Conservation (phyloP, 2,888 invertebrate genomes). For the Lasioglossum figueresi region DNA sequence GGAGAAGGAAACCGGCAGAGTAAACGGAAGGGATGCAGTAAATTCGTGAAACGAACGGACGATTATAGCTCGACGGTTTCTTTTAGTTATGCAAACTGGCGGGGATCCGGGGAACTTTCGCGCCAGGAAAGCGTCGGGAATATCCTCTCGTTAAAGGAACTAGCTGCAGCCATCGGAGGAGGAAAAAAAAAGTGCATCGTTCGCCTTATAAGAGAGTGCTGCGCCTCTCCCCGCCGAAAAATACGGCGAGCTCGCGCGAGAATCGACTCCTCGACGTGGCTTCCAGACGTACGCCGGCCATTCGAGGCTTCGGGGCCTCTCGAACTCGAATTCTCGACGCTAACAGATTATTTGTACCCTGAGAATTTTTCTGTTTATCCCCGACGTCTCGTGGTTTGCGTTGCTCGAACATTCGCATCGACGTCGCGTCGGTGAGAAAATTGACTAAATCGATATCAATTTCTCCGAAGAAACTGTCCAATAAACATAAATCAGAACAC, state of each 20-base stretch:
- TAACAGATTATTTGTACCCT: neutral
- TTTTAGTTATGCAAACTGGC: slow-evolving; percentile 55
- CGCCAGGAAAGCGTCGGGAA: slow-evolving; percentile 37
- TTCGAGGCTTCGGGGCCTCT: neutral
- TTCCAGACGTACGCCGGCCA: neutral
- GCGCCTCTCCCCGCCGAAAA: neutral
- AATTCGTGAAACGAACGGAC: slow-evolving; percentile 50
- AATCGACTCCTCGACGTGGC: neutral
- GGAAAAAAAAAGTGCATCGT: slow-evolving; percentile 43
- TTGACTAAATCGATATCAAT: neutral
- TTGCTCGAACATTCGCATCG: no score
- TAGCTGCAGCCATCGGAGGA: neutral
- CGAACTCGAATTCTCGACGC: neutral
- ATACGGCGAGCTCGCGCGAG: neutral
- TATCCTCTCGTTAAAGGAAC: slow-evolving; percentile 50
- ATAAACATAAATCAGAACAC: neutral
- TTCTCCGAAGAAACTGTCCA: neutral
- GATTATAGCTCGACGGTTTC: slow-evolving; percentile 46
- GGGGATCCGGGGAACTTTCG: neutral
- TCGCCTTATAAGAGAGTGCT: slow-evolving; percentile 35
- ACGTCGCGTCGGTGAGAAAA: no score
- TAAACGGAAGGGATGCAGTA: slow-evolving; percentile 39
- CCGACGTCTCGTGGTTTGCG: no score
- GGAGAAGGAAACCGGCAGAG: slow-evolving; percentile 2
- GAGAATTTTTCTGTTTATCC: no score